A percentile compares a stretch with the other conserved stretches of the same genome.
Conservation (phyloP, 1,140 invertebrate genomes). For the Leptopilina clavipes region DNA sequence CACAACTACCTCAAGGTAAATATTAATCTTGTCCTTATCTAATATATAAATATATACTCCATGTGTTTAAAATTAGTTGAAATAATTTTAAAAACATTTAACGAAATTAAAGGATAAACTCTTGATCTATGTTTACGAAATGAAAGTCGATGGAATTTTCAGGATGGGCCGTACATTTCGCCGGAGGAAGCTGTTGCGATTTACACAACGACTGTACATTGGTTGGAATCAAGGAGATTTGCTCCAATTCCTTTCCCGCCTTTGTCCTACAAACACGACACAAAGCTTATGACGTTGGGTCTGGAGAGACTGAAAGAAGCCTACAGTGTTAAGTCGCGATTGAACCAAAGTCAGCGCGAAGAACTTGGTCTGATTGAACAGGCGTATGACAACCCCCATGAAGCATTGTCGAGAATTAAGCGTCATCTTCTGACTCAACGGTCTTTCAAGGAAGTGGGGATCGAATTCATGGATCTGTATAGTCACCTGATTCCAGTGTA, state of each 20-base stretch:
- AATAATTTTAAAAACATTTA: too few relatives aligned
- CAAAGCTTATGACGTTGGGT: slow-evolving; percentile 97
- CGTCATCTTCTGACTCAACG: slow-evolving; percentile 98
- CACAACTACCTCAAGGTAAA: slow-evolving; percentile 96
- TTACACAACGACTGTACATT: slow-evolving; percentile 99
- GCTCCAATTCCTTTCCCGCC: slow-evolving; percentile 99
- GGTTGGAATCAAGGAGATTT: slow-evolving; percentile 98
- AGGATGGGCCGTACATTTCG: slow-evolving; percentile 99
- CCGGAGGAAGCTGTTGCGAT: slow-evolving; percentile 99
- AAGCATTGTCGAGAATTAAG: slow-evolving; percentile 98
- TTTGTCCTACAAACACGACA: slow-evolving; percentile 99
- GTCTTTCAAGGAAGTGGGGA: slow-evolving; percentile 98
- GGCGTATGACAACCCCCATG: slow-evolving; percentile 99
- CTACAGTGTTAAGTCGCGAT: slow-evolving; percentile 98
- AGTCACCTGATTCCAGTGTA: slow-evolving; percentile 99
- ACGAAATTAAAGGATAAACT: too few relatives aligned
- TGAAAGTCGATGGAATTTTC: slow-evolving; percentile 47
- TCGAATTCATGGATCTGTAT: slow-evolving; percentile 99
- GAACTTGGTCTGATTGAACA: slow-evolving; percentile 99
- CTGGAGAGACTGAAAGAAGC: slow-evolving; percentile 98
- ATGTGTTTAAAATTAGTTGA: too few relatives aligned
- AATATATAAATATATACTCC: too few relatives aligned
- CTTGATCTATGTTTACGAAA: too few relatives aligned
- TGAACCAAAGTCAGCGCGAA: slow-evolving; percentile 99
- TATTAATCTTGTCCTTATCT: neutral